Evolutionary conservation across 1,140 invertebrate genomes (phyloP).

Genomic region (Drosophila mayri): DNA sequence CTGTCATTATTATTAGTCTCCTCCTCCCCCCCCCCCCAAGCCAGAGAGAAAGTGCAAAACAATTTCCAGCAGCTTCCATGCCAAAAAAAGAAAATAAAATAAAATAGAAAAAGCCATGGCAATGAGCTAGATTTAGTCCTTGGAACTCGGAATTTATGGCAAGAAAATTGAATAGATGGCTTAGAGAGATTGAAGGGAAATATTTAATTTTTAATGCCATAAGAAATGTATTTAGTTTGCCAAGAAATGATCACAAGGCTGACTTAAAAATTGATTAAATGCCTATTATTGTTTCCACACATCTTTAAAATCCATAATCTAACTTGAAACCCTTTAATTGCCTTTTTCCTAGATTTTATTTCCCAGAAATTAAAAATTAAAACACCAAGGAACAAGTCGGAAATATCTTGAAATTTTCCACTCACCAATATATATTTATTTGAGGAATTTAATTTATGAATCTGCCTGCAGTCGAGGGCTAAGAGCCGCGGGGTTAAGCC

Average conservation of each 20-base stretch:
- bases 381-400: slow-evolving; percentile 3
- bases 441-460: slow-evolving; percentile 80
- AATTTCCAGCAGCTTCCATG: slow-evolving; percentile 64
- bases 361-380: too few relatives aligned
- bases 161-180: slow-evolving; percentile 39
- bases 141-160: slow-evolving; percentile 39
- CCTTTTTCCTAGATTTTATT: too few relatives aligned
- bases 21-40: not conserved
- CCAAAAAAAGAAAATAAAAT: slow-evolving; percentile 42
- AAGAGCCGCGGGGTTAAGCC: slow-evolving; percentile 10
- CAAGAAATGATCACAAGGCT: not conserved
- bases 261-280: not conserved
- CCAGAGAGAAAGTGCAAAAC: slow-evolving; percentile 53
- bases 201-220: slow-evolving; percentile 21
- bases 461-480: not conserved
- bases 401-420: slow-evolving; percentile 10
- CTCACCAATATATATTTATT: slow-evolving; percentile 77
- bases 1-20: slow-evolving; percentile 66
- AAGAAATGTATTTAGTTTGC: not conserved
- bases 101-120: slow-evolving; percentile 7
- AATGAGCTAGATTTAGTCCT: slow-evolving; percentile 33
- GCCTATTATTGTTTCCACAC: too few relatives aligned
- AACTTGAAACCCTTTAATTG: too few relatives aligned
- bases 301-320: not conserved
- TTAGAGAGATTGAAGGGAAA: slow-evolving; percentile 26